Evolutionary conservation across 30 jellyfish, hydroid and myxozoan genomes (phyloP), one percentile per base, ranked within the genome.

Genomic region (Hydractinia echinata): DNA sequence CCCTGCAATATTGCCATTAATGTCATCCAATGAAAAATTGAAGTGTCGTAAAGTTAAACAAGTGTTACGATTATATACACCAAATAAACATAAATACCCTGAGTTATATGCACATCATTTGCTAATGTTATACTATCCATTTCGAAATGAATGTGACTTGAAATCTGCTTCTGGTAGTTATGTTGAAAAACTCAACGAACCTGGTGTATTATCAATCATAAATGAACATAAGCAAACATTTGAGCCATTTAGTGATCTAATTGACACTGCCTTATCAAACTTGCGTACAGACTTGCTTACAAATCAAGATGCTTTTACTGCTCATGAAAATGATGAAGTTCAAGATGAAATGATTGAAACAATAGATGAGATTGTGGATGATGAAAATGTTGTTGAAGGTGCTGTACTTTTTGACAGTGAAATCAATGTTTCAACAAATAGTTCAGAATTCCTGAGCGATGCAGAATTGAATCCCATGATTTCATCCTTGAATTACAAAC

Each of bases 171-270:
- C 15, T 13, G 16, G 2, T 2, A 14, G 18, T 16, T 60, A 60
- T 60, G 18, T 16, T 60, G 18, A 60, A 14, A 60, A 60, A 60
- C 70, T 60, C 15, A 13, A 14, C 18, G 70, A 60, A 16, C 70
- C 70, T 13, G 70, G 70, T 13, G 70, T 60, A 13, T 13, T 60
- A 30, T 30, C 44, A 30, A 30, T 30, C 44, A 30, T 30, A 30
- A 30, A 30, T 68, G 8, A 68, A 68, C 7, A 68, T 68, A 53
- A 10, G 39, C 79, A 30, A 11, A 53, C 39, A 14, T 68, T 68
- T 10, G 79, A 68, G 79, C 79, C 67, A 11, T 68, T 68, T 11
- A 18, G 79, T 14, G 79, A 68, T 68, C 13, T 68, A 15, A 55
- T 68, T 11, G 79, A 68, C 50, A 14, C 64, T 68, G 79, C 79